Evolutionary conservation across 2,797 vertebrate genomes (phyloP).

Genomic region (Holocentrus rufus): DNA sequence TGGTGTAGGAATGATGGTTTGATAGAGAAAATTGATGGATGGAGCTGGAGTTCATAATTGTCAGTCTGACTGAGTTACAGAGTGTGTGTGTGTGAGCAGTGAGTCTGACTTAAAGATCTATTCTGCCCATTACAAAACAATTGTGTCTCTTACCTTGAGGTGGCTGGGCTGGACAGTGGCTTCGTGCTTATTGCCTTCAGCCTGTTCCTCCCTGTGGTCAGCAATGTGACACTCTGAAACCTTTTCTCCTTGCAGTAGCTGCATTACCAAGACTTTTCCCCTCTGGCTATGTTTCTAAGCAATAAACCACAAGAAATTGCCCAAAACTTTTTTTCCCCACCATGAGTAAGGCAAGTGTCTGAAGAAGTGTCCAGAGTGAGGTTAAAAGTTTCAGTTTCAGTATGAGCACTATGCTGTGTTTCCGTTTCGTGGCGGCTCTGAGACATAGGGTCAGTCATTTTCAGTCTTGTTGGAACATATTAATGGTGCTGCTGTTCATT

Average conservation of each 20-base stretch:
- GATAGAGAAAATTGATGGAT: conserved; percentile 55
- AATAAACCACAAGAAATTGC: conserved; percentile 46
- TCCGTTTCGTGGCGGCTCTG: no score
- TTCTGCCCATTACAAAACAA: conserved; percentile 60
- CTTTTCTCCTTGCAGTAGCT: conserved; percentile 41
- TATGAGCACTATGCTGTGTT: no score
- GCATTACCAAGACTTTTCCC: conserved; percentile 51
- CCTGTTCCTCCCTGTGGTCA: conserved; percentile 55
- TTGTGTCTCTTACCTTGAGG: conserved; percentile 57
- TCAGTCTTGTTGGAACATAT: no score
- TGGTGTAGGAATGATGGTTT: conserved; percentile 50
- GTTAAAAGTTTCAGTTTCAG: no score
- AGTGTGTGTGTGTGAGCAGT: conserved; percentile 44
- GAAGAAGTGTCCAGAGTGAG: no score
- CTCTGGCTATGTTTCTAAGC: conserved; percentile 54
- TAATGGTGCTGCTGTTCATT: no score
- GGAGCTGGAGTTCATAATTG: conserved; percentile 40
- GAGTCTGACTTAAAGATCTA: conserved; percentile 42
- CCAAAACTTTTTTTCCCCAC: conserved; percentile 7
- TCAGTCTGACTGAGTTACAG: conserved; percentile 55
- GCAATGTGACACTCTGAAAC: conserved; percentile 62
- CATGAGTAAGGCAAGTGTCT: conserved; percentile 1
- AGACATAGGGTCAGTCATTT: no score
- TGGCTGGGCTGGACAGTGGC: conserved; percentile 37
- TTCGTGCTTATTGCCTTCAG: conserved; percentile 56